Conservation (phyloP, 2,797 vertebrate species). For the Apodemus agrarius region DNA sequence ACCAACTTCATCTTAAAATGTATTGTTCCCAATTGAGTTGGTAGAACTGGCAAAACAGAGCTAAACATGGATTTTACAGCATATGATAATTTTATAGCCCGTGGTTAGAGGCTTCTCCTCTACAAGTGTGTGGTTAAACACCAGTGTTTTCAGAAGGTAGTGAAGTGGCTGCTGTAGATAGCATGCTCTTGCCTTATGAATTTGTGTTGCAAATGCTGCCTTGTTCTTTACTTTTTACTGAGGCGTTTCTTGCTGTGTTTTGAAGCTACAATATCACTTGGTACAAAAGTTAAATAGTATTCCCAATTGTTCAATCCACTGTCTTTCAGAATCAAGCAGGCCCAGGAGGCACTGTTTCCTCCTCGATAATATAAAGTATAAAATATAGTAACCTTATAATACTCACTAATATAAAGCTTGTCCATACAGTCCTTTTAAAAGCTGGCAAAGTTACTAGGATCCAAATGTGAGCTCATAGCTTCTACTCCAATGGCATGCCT, state of each 20-base stretch:
- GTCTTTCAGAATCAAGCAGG: not conserved
- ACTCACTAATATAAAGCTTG: not conserved
- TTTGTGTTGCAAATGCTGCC: not conserved
- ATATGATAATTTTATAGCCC: not conserved
- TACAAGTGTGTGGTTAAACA: no score
- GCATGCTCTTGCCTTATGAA: not conserved
- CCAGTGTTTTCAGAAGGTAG: not conserved
- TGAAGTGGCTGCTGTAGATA: not conserved
- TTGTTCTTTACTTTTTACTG: not conserved
- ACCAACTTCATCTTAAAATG: conserved; percentile 4
- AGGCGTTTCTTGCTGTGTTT: not conserved
- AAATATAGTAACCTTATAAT: not conserved
- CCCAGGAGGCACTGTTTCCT: not conserved
- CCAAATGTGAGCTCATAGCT: not conserved
- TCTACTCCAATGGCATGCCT: not conserved
- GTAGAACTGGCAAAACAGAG: not conserved
- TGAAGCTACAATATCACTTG: not conserved
- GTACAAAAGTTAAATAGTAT: not conserved
- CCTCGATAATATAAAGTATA: not conserved
- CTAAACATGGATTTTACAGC: not conserved
- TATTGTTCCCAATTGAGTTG: not conserved
- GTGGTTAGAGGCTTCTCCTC: not conserved
- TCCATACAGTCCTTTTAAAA: not conserved
- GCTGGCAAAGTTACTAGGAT: not conserved
- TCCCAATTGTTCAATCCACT: not conserved